A percentile compares a stretch with the other conserved stretches of the same genome.
phyloP scores from a whole-genome alignment of 2,888 invertebrate species.

The Pedicia rivosa region DNA sequence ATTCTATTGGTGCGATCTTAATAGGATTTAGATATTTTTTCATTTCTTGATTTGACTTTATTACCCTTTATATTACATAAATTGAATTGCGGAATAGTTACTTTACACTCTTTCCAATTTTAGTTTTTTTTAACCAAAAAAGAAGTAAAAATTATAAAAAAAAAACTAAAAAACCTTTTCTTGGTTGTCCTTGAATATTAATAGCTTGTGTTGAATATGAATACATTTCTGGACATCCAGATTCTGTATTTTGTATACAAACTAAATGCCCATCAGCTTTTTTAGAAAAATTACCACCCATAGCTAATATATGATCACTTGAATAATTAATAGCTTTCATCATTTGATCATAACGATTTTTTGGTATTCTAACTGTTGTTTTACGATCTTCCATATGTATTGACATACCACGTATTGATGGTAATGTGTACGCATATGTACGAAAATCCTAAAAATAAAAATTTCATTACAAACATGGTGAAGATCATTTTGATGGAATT shows the following conservation, averaged over 20 bases:
- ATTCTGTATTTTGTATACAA: conserved; percentile 58
- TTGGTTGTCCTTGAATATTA: conserved; percentile 65
- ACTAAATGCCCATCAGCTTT: conserved; percentile 75
- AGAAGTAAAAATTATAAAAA: too few species aligned
- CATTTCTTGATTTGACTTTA: too few species aligned
- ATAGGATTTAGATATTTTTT: too few species aligned
- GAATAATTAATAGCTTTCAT: conserved; percentile 63
- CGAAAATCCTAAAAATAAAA: conserved; percentile 48
- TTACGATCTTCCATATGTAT: conserved; percentile 72
- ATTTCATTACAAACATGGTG: conserved; percentile 1
- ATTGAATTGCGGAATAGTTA: neutral
- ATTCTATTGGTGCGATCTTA: too few species aligned
- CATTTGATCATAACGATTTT: conserved; percentile 55
- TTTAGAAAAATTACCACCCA: conserved; percentile 63
- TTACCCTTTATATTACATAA: too few species aligned
- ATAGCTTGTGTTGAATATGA: conserved; percentile 76
- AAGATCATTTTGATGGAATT: conserved; percentile 6
- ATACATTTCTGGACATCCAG: conserved; percentile 41
- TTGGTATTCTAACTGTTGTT: conserved; percentile 59
- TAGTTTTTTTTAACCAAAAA: too few species aligned
- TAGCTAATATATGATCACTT: conserved; percentile 69
- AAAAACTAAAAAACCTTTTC: conserved; percentile 40
- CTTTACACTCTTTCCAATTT: neutral
- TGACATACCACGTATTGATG: conserved; percentile 55
- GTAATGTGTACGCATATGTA: conserved; percentile 65